Base-by-base conservation (phyloP, 2,113 vertebrate species). In the Morone saxatilis region DNA sequence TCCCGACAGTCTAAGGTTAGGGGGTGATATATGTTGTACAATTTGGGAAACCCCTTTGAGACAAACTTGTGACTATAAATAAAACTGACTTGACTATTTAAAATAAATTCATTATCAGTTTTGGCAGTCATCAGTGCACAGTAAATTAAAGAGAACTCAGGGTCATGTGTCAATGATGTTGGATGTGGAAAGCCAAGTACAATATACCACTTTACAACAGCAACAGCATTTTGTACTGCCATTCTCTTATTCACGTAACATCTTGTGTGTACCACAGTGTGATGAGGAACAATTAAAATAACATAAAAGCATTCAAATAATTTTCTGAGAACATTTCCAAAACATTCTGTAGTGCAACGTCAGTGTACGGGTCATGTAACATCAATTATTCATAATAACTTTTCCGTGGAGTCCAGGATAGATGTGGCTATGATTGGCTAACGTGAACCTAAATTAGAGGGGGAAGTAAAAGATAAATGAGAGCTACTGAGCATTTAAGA, bases 21-120 rank as follows among this genome's bases (percentile, higher is more conserved):
- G 31, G 4, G 4, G 1, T 61, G 31, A 43, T 6, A 1, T 40
- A 10, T 43, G 25, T 20, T 38, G 4, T 0, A 40, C 12, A 6
- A 22, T 10, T 36, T 66, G 41, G 13, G 68, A 56, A 65, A 38
- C 14, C 11, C 11, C 20, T 63, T 17, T 25, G 43, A 62, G 19
- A 76, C 36, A 45, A 72, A 56, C 60, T 65, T 66, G 51, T 54
- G 51, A 51, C n/a, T 59, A 40, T 43, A 61, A 70, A 67, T 80
- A 71, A 71, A 69, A 50, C 6, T 36, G 50, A 77, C 19, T 40
- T n/a, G 54, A 19, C 20, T 9, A 47, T 13, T 75, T 60, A 14
- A 17, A 20, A 66, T n/a, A 19, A 47, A 51, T 59, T 56, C 38
- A 53, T 74, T 43, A 36, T 76, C 40, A 43, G 40, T n/a, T 38